Evolutionary conservation across 2,113 vertebrate genomes (phyloP).

Genomic region (Brachionichthys hirsutus): DNA sequence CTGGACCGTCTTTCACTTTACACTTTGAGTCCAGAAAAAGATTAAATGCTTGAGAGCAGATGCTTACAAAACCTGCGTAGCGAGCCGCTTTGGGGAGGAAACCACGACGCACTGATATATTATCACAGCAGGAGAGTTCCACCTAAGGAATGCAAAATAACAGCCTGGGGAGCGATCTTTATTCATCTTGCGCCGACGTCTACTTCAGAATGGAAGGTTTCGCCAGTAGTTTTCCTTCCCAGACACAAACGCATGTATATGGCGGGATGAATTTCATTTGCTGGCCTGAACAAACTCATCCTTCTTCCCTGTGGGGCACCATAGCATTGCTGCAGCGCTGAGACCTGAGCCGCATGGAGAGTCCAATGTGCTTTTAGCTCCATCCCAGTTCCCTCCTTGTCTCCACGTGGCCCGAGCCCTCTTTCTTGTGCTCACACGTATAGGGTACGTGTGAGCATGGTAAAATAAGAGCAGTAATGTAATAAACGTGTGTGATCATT

Average conservation of each 20-base stretch:
- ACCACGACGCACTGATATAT: slow-evolving; percentile 42
- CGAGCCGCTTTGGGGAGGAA: slow-evolving; percentile 16
- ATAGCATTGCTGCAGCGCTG: slow-evolving; percentile 44
- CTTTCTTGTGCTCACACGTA: too few relatives aligned
- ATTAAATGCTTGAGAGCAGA: slow-evolving; percentile 1
- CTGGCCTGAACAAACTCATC: slow-evolving; percentile 54
- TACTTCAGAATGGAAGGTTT: slow-evolving; percentile 52
- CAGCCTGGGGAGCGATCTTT: slow-evolving; percentile 42
- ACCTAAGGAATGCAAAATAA: slow-evolving; percentile 60
- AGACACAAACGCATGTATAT: slow-evolving; percentile 38
- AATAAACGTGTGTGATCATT: too few relatives aligned
- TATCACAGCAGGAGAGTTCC: slow-evolving; percentile 46
- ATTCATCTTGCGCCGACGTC: slow-evolving; percentile 65
- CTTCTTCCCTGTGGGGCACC: slow-evolving; percentile 48
- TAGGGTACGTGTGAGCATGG: too few relatives aligned
- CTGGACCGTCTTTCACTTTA: slow-evolving; percentile 4
- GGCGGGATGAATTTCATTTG: slow-evolving; percentile 42
- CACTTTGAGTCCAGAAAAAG: slow-evolving; percentile 5
- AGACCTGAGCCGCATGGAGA: slow-evolving; percentile 64
- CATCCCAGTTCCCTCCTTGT: too few relatives aligned
- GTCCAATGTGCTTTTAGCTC: slow-evolving; percentile 9
- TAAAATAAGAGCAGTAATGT: too few relatives aligned
- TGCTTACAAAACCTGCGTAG: slow-evolving; percentile 8
- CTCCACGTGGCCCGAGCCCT: too few relatives aligned
- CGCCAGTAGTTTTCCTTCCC: slow-evolving; percentile 47